Percentiles rank a stretch among this genome's conserved stretches.
These are phyloP conservation scores for Glaucidium brasilianum DNA, from an alignment of 2,113 vertebrate species.

Conservation along the genomic window DNA sequence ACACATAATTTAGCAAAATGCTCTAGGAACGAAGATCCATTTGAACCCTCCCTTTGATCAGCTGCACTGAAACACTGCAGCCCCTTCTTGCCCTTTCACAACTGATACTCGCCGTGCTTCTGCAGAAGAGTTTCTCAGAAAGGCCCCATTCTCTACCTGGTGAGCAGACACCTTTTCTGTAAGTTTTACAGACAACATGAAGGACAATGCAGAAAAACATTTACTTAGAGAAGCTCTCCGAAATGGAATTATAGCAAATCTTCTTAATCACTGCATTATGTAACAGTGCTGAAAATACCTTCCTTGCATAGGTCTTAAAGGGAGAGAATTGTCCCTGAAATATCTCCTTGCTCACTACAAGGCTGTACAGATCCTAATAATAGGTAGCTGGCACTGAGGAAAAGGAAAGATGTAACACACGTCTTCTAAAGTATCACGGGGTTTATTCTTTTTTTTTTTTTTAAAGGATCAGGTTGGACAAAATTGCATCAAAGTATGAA, in stretches of 20 bases:
- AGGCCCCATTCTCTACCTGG: background rate
- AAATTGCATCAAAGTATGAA: background rate
- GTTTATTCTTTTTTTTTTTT: background rate
- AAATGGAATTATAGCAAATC: constrained; percentile 1
- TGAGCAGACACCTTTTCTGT: background rate
- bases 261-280: background rate
- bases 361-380: background rate
- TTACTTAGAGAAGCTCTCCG: background rate
- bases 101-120: fast-evolving
- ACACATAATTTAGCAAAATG: background rate
- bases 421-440: background rate
- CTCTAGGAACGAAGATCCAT: background rate
- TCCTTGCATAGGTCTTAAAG: background rate
- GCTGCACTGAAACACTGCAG: background rate
- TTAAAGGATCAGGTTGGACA: background rate
- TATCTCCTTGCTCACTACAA: background rate
- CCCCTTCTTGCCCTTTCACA: background rate
- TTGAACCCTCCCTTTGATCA: background rate
- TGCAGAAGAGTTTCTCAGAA: background rate
- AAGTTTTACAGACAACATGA: background rate
- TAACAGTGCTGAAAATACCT: background rate
- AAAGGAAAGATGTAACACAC: background rate
- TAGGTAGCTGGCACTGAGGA: background rate
- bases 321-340: background rate
- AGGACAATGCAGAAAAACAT: background rate